Evolutionary conservation across 2,113 vertebrate species (phyloP), one percentile per base, ranked within the genome.

Genomic region (Ctenodactylus gundi): DNA sequence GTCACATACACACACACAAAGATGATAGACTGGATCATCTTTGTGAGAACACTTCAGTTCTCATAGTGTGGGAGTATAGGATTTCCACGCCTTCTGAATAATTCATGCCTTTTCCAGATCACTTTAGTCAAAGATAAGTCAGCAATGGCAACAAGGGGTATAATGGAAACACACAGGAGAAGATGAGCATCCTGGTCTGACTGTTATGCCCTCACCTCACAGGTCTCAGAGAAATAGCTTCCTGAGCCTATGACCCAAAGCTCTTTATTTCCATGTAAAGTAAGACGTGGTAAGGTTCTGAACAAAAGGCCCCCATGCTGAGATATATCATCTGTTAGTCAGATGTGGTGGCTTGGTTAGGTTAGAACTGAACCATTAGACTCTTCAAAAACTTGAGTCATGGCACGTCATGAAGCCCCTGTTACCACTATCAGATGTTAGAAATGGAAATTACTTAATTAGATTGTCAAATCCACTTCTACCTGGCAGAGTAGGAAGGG

Each of bases 371-470:
- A 93, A 84, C 91, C 89, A 60, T 46, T 94, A 85, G 87, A 51
- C 25, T 92, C 78, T 68, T 95, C n/a, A 41, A 72, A 95, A 85
- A 36, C 58, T 17, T 29, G 60, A 88, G 83, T 84, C 49, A 62
- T 13, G 53, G 46, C 62, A 70, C 72, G 49, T 78, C 86, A 82
- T 65, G 11, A 58, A 94, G 62, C 89, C 46, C n/a, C 75, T 81
- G 49, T 83, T 82, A 55, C 46, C 75, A 86, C 62, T 86, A 75
- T 89, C 29, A 93, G 78, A 94, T 44, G n/a, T 84, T 90, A 91
- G 64, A 82, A 84, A 96, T 85, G 86, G 64, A 95, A 94, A 95
- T 67, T 36, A 58, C 87, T 96, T 94, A 91, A 96, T 94, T 96
- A 90, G 83, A 94, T 90, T 80, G 55, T 93, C 94, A 96, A 95